Evolutionary conservation across 2,113 vertebrate species (phyloP).

Genomic region (Pseudopipra pipra): DNA sequence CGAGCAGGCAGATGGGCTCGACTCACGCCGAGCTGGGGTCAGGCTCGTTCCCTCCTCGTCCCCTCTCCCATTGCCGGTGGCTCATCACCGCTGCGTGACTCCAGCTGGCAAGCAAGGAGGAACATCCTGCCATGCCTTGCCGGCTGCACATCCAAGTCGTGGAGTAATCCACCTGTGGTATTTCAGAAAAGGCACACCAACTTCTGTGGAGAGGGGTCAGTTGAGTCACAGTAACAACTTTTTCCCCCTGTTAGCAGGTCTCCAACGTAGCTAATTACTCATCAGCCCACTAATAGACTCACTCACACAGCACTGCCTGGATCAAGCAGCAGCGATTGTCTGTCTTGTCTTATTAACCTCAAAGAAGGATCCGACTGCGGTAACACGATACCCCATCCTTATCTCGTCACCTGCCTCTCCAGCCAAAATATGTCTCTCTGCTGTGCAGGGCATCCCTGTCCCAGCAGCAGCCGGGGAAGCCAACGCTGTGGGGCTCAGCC

Average conservation of each 20-base stretch:
- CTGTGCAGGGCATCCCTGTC: neutral
- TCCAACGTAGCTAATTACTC: constrained; percentile 53
- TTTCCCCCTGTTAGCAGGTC: constrained; percentile 43
- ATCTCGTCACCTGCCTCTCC: neutral
- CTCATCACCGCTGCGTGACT: neutral
- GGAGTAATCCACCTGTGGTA: constrained; percentile 48
- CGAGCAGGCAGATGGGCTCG: neutral
- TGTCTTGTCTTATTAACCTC: constrained; percentile 55
- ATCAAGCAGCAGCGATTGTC: constrained; percentile 40
- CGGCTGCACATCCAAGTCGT: constrained; percentile 7
- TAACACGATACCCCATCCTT: constrained; percentile 24
- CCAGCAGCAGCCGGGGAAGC: neutral
- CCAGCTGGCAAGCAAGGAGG: constrained; percentile 18
- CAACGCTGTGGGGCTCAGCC: rapidly evolving
- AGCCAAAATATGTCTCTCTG: neutral
- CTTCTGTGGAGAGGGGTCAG: constrained; percentile 36
- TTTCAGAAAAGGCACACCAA: constrained; percentile 20
- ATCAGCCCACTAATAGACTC: constrained; percentile 45
- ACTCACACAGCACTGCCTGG: neutral
- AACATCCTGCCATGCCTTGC: constrained; percentile 9
- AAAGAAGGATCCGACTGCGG: neutral
- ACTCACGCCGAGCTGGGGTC: neutral
- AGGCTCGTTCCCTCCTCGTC: neutral
- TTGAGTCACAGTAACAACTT: constrained; percentile 59
- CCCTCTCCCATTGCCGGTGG: neutral